Evolutionary conservation across 1,140 invertebrate genomes (phyloP).

Genomic region (Drosophila kohkoa): DNA sequence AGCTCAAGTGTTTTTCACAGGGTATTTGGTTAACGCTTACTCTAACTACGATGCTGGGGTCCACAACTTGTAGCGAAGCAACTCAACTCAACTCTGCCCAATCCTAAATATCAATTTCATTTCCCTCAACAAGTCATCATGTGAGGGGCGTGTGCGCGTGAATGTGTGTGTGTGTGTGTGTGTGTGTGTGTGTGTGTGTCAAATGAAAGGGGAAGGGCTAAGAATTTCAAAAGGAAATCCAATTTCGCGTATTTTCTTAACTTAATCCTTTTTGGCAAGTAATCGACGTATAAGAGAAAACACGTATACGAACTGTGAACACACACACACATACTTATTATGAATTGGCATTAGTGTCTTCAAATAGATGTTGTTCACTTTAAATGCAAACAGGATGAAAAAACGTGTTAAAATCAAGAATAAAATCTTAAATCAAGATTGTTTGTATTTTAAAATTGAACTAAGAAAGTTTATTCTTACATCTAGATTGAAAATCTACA

Average conservation of each 20-base stretch:
- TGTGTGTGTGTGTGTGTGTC: constrained; percentile 1
- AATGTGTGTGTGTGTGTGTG: background rate
- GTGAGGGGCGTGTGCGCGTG: background rate
- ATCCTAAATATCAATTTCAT: constrained; percentile 38
- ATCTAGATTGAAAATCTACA: too few relatives aligned
- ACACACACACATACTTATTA: background rate
- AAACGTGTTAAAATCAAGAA: too few relatives aligned
- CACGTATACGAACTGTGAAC: background rate
- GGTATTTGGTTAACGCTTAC: constrained; percentile 2
- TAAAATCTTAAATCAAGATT: too few relatives aligned
- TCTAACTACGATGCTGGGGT: background rate
- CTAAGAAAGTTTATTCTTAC: too few relatives aligned
- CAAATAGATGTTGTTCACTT: background rate
- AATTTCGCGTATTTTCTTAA: constrained; percentile 61
- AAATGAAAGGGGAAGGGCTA: background rate
- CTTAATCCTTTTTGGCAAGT: constrained; percentile 56
- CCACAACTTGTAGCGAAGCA: background rate
- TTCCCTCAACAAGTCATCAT: constrained; percentile 46
- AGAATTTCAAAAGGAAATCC: constrained; percentile 41
- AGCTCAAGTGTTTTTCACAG: constrained; percentile 7
- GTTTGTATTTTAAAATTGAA: too few relatives aligned
- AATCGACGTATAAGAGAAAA: constrained; percentile 15
- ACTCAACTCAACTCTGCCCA: background rate
- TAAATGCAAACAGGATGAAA: background rate
- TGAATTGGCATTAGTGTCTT: background rate